phyloP scores from a whole-genome alignment of 2,888 invertebrate genomes.

The Antheraea assamensis region DNA sequence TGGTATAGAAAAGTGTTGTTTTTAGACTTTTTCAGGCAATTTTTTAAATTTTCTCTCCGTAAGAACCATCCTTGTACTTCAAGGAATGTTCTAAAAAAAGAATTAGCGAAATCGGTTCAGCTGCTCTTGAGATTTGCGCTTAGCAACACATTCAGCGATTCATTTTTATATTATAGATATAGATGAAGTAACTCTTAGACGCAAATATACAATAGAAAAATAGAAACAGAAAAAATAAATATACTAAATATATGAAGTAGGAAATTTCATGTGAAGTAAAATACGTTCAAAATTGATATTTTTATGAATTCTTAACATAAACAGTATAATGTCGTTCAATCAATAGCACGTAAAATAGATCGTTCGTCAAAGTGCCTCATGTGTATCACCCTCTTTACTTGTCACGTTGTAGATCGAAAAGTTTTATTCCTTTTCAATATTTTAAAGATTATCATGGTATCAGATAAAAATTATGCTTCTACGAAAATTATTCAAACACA shows the following conservation, averaged over 20 bases:
- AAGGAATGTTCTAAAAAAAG: too few relatives aligned
- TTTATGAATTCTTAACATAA: background rate
- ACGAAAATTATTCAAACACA: background rate
- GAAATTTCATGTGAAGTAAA: background rate
- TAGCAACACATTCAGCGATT: too few relatives aligned
- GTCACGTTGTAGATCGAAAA: background rate
- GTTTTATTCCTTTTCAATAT: background rate
- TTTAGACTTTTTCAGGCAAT: too few relatives aligned
- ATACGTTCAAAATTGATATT: background rate
- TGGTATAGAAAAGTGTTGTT: too few relatives aligned
- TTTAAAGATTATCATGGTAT: background rate
- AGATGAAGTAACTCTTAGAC: too few relatives aligned
- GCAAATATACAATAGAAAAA: too few relatives aligned
- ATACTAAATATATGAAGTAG: background rate
- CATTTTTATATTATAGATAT: too few relatives aligned
- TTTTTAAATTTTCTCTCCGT: too few relatives aligned
- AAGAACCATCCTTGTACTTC: too few relatives aligned
- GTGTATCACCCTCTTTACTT: background rate
- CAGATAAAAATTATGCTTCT: background rate
- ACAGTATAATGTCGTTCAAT: background rate
- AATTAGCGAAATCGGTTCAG: too few relatives aligned
- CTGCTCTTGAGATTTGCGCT: too few relatives aligned
- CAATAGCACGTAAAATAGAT: slow-evolving; percentile 1
- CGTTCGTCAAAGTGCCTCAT: slow-evolving; percentile 8
- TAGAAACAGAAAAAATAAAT: too few relatives aligned